These are phyloP conservation scores for Napeogenes sylphis DNA, from an alignment of 2,888 invertebrate species.

Conservation along the genomic window DNA sequence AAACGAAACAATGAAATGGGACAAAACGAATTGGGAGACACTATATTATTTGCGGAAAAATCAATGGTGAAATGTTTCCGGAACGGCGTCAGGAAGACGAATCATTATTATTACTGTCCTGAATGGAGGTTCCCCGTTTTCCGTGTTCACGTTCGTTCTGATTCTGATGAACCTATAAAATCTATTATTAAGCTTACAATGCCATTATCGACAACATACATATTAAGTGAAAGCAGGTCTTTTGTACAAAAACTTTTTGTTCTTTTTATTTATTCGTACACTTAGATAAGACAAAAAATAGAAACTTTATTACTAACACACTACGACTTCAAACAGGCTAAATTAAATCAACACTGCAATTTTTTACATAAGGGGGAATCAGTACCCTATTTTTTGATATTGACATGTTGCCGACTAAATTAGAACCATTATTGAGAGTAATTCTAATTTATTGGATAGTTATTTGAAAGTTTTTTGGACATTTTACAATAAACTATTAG, in stretches of 20 bases:
- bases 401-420: constrained; percentile 68
- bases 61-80: constrained; percentile 72
- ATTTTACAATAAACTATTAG: constrained; percentile 24
- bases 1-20: constrained; percentile 38
- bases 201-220: constrained; percentile 31
- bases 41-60: constrained; percentile 74
- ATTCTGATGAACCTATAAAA: constrained; percentile 63
- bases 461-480: constrained; percentile 57
- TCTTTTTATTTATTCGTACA: neutral
- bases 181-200: constrained; percentile 63
- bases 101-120: constrained; percentile 71
- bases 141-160: constrained; percentile 54
- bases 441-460: constrained; percentile 62
- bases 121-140: constrained; percentile 57
- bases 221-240: constrained; percentile 29
- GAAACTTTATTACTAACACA: no score
- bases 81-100: constrained; percentile 62
- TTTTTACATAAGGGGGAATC: constrained; percentile 52
- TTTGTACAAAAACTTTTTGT: constrained; percentile 39
- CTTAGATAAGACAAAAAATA: no score
- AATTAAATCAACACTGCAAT: constrained; percentile 52
- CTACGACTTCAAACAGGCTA: constrained; percentile 14
- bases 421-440: constrained; percentile 58
- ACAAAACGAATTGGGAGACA: constrained; percentile 48
- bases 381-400: constrained; percentile 58